Percentiles rank a stretch among this genome's conserved stretches.
phyloP scores from a whole-genome alignment of 2,113 vertebrate species.

The Mystacornis crossleyi region DNA sequence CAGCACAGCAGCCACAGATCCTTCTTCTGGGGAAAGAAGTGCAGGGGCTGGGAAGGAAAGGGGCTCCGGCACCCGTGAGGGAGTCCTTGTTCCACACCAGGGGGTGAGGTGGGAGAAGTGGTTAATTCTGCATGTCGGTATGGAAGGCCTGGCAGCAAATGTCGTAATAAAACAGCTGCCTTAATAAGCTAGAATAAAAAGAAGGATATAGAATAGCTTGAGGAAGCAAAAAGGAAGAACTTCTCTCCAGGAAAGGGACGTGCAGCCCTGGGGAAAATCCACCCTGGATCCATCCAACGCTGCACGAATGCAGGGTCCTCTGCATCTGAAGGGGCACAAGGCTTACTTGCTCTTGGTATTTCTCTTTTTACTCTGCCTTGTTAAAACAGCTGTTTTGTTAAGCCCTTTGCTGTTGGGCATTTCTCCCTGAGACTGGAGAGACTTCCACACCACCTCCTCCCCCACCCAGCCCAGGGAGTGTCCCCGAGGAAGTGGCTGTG shows the following conservation, averaged over 20 bases:
- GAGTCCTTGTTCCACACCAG: not conserved
- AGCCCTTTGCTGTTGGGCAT: not conserved
- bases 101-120: not conserved
- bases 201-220: not conserved
- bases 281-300: not conserved
- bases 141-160: not conserved
- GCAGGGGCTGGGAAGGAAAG: not conserved
- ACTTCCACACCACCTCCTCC: not conserved
- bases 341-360: not conserved
- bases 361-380: not conserved
- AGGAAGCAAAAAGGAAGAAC: not conserved
- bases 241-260: not conserved
- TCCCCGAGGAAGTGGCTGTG: rapidly evolving
- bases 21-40: not conserved
- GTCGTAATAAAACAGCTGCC: not conserved
- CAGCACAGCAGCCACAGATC: not conserved
- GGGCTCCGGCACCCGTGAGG: rapidly evolving
- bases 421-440: not conserved
- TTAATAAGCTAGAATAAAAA: not conserved
- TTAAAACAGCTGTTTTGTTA: not conserved
- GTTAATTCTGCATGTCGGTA: not conserved
- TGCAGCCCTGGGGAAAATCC: not conserved
- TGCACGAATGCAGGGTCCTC: rapidly evolving
- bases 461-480: rapidly evolving
- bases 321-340: not conserved